Evolutionary conservation across 1,140 invertebrate species (phyloP), one percentile per base, ranked within the genome.

Genomic region (Ptiloglossa arizonensis): DNA sequence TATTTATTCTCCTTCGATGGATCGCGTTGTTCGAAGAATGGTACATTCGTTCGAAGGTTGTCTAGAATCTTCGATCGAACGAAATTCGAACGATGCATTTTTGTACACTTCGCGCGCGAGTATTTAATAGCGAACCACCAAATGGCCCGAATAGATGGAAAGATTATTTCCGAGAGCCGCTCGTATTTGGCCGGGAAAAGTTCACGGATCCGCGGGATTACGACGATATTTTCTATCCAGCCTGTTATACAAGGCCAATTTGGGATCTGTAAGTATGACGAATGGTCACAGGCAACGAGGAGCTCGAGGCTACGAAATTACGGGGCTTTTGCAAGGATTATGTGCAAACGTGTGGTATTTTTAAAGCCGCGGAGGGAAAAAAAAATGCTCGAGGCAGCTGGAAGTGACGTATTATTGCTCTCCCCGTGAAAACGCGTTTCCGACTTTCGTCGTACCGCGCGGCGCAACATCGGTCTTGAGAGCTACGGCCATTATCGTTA

Each of bases 191-290:
- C 44, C 50, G 54, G 60, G 44, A 67, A 62, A 74, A 24, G 64
- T 79, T 74, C 56, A 41, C 70, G 50, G 64, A 73, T 68, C 52
- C 50, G 24, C 11, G 32, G 63, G 82, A 84, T 85, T 81, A 84
- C 38, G 22, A 32, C 19, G 64, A 73, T 77, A 82, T 66, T 81
- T 85, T 77, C 64, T 63, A 84, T 73, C 63, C 59, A 41, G 56
- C n/a, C 63, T 19, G 27, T 69, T 73, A 41, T 75, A 57, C 74
- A 57, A 29, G 73, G 32, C 69, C 83, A 85, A 85, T 85, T 86
- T 82, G 75, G 27, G 67, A 82, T 82, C 46, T 38, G 70, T 81
- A 86, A 86, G 84, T 79, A 84, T 87, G 85, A 87, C 79, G 73
- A 77, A 87, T 79, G 79, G 54, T 68, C 44, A 48, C 52, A 62